Evolutionary conservation across 2,113 vertebrate species (phyloP), one percentile per base, ranked within the genome.

Genomic region (Caranx ignobilis): DNA sequence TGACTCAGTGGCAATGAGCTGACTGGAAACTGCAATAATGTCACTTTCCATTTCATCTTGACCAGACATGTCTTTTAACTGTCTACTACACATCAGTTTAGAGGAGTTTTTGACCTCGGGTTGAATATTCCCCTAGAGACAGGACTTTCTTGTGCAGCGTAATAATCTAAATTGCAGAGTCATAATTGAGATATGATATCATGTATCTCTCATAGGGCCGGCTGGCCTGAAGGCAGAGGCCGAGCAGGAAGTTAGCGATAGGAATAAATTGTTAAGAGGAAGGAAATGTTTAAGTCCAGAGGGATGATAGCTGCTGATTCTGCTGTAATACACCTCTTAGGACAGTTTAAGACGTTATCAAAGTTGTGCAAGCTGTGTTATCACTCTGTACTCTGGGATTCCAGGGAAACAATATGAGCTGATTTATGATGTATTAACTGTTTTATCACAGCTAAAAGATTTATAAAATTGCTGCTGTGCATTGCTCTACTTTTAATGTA

Each of bases 271-370:
- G 92, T 90, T 89, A 91, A 81, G 70, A 92, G 94, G 94, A 95
- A 95, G 94, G 94, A 95, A 95, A 93, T 93, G 91, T 94, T 95
- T 93, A 91, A 92, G 90, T 91, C 87, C 81, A 89, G 78, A 85
- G 75, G 85, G 86, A 89, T 90, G 89, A 90, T 86, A 87, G 82
- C 84, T 89, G 84, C 75, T 89, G 85, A 88, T 87, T 90, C 71
- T 89, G 83, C 75, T 34, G 41, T 83, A 90, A 79, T 43, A 77
- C 74, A 73, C 48, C 64, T 86, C 77, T 86, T 43, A 85, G 59
- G 71, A 76, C 56, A 74, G 66, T 77, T 88, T 71, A 74, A 79
- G 81, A 66, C 41, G 31, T 50, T 71, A 61, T 85, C 65, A 6
- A 41, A 79, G 68, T 35, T 75, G 57, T 72, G 47, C 54, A 83